Evolutionary conservation across 2,888 invertebrate species (phyloP), one percentile per base, ranked within the genome.

Genomic region (Netelia melanura): DNA sequence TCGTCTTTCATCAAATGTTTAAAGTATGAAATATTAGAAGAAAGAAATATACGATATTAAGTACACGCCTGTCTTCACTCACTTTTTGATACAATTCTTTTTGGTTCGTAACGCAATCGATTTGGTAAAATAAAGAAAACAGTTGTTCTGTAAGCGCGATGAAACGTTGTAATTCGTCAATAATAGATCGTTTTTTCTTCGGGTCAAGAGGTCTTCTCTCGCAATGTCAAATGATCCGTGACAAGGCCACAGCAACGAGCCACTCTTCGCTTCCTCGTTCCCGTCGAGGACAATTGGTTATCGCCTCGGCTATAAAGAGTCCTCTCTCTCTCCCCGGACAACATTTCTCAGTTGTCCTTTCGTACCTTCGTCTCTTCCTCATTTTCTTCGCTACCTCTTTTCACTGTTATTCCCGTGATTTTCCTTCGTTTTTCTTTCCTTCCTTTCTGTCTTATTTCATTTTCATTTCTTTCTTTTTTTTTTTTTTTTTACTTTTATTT

Each of bases 201-300:
- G 80, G 80, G 72, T 80, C 62, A 72, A 80, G 58, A 56, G 44
- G 58, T 38, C 38, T 6, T 38, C 72, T 67, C 72, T 44, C 25
- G 54, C 14, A 72, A 72, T 72, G 74, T 80, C 80, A 67, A 74
- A 80, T 74, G 80, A 74, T 67, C 61, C 48, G 72, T 30, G 74
- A 56, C 43, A 48, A 38, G 54, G 54, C 14, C 67, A 44, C 21
- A 68, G 48, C 23, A 21, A 68, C 25, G 17, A 43, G 52, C 17
- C 44, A 54, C 52, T 38, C 54, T n/a, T 17, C 30, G 79, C 54
- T 72, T 58, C 61, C 78, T 79, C 78, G 70, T 67, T 72, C 79
- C 43, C 74, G 23, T 76, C 44, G 65, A 71, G 78, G 71, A 71
- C 71, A 75, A 82, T 85, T 85, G 85, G 75, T 85, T 79, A 85